Percentiles rank a stretch among this genome's conserved stretches.
phyloP scores from a whole-genome alignment of 2,797 vertebrate genomes.

The Etheostoma nigrum region DNA sequence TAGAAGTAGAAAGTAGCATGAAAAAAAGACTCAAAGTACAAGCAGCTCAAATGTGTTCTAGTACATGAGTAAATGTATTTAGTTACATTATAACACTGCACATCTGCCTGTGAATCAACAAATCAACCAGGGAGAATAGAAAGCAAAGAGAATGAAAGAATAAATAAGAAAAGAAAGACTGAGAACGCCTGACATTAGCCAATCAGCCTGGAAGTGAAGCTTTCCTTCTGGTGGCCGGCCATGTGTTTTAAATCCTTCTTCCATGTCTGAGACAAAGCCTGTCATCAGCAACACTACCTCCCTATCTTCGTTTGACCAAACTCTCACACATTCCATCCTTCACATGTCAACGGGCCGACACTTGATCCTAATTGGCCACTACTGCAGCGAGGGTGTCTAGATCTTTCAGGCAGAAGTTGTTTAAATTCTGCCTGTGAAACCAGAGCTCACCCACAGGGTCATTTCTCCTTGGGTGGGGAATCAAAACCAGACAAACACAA shows the following conservation, averaged over 20 bases:
- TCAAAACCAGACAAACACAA: slow-evolving; percentile 69
- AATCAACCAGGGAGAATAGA: slow-evolving; percentile 3
- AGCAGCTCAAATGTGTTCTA: too few species aligned
- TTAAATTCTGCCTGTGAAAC: slow-evolving; percentile 76
- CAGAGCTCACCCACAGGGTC: slow-evolving; percentile 57
- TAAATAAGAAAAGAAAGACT: slow-evolving; percentile 3
- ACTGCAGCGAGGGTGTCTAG: slow-evolving; percentile 57
- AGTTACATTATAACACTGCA: too few species aligned
- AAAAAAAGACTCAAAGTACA: too few species aligned
- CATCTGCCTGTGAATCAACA: not conserved
- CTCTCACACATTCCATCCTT: slow-evolving; percentile 77
- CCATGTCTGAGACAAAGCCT: slow-evolving; percentile 65
- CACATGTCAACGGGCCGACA: slow-evolving; percentile 82
- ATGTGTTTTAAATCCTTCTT: slow-evolving; percentile 77
- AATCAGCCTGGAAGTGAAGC: slow-evolving; percentile 48
- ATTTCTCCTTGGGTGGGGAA: slow-evolving; percentile 75
- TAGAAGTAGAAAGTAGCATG: too few species aligned
- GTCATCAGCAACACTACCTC: slow-evolving; percentile 71
- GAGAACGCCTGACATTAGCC: slow-evolving; percentile 24
- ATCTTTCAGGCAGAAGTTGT: slow-evolving; percentile 58
- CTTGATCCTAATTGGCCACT: slow-evolving; percentile 83
- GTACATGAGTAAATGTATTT: too few species aligned
- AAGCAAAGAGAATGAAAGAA: not conserved
- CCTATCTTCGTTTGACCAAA: slow-evolving; percentile 63
- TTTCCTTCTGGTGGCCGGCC: slow-evolving; percentile 66